A percentile compares a stretch with the other conserved stretches of the same genome.
These are phyloP conservation scores for Xenus cinereus DNA, from an alignment of 2,113 vertebrate genomes.

Conservation along the genomic window DNA sequence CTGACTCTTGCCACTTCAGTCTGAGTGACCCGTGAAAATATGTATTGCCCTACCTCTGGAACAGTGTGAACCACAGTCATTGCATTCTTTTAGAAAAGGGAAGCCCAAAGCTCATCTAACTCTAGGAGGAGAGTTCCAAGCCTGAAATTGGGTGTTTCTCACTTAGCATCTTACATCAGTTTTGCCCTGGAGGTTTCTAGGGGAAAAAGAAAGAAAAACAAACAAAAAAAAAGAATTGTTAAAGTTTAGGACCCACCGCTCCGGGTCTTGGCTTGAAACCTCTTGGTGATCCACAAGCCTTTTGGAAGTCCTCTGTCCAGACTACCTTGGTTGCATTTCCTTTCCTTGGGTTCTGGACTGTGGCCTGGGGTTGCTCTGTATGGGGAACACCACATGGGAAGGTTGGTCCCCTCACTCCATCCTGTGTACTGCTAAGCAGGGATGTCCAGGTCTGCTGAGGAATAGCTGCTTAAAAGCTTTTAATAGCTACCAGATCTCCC, in stretches of 20 bases:
- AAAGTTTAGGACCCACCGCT: slow-evolving; percentile 63
- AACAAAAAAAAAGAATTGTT: background rate
- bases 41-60: background rate
- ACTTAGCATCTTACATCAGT: background rate
- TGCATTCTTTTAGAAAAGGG: background rate
- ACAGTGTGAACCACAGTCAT: background rate
- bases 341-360: slow-evolving; percentile 65
- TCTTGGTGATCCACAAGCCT: slow-evolving; percentile 71
- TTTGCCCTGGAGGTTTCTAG: background rate
- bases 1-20: background rate
- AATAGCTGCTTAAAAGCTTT: background rate
- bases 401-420: slow-evolving; percentile 13
- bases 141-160: slow-evolving; percentile 42
- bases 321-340: slow-evolving; percentile 68
- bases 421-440: background rate
- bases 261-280: slow-evolving; percentile 67
- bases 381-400: slow-evolving; percentile 58
- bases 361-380: slow-evolving; percentile 66
- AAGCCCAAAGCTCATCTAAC: background rate
- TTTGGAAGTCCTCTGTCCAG: slow-evolving; percentile 71
- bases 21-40: background rate
- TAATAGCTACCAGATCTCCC: background rate
- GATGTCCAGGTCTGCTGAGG: background rate
- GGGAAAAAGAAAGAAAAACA: background rate
- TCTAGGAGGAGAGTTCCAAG: background rate